Evolutionary conservation across 1,140 invertebrate genomes (phyloP).

Genomic region (Thalassaphorura encarpata): DNA sequence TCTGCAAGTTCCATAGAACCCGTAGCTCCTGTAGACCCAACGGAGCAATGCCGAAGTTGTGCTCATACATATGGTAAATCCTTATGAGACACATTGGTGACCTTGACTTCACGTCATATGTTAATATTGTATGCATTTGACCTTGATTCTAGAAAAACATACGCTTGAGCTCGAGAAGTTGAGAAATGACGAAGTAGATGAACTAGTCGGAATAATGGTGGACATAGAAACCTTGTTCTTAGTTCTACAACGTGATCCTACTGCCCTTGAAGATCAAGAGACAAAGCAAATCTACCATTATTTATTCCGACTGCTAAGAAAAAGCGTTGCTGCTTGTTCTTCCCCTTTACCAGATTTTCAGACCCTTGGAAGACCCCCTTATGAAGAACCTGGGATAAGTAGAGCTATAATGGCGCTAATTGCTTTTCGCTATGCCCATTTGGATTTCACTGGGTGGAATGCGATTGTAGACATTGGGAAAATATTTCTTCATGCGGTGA

Average conservation of each 20-base stretch:
- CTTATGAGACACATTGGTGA: not conserved
- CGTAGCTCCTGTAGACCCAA: slow-evolving; percentile 18
- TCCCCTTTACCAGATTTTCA: slow-evolving; percentile 14
- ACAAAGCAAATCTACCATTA: slow-evolving; percentile 29
- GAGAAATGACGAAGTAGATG: slow-evolving; percentile 26
- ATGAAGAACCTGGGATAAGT: slow-evolving; percentile 25
- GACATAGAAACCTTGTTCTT: slow-evolving; percentile 31
- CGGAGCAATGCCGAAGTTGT: slow-evolving; percentile 29
- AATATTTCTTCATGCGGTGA: slow-evolving; percentile 25
- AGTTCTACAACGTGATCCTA: slow-evolving; percentile 25
- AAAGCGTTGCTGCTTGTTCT: slow-evolving; percentile 26
- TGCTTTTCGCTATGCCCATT: slow-evolving; percentile 24
- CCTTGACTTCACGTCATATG: not conserved
- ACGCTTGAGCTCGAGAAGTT: slow-evolving; percentile 20
- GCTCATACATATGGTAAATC: slow-evolving; percentile 25
- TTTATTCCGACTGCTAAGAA: slow-evolving; percentile 25
- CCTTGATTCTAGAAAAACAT: slow-evolving; percentile 25
- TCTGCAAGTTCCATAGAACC: too few relatives aligned
- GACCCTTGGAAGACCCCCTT: slow-evolving; percentile 2
- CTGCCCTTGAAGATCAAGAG: slow-evolving; percentile 19
- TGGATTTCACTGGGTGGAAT: slow-evolving; percentile 10
- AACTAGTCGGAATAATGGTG: slow-evolving; percentile 21
- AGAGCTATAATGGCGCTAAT: slow-evolving; percentile 27
- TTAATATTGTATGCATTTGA: not conserved
- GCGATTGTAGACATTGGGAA: slow-evolving; percentile 26